Evolutionary conservation across 2,888 invertebrate genomes (phyloP), one percentile per base, ranked within the genome.

Genomic region (Netelia fuscicornis): DNA sequence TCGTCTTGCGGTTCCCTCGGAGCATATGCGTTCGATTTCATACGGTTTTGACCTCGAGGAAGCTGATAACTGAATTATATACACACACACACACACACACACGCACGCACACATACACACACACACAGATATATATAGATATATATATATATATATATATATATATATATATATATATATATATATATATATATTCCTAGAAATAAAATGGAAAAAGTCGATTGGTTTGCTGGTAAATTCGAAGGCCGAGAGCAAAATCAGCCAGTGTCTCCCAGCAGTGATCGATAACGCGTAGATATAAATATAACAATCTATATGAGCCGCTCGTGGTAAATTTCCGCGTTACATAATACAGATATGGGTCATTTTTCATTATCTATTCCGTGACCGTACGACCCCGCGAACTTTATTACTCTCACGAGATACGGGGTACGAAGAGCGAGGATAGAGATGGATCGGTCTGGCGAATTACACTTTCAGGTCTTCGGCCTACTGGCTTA

Each of bases 11-110:
- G 58, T 23, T 13, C 52, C 11, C 60, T 67, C 20, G 2, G 42
- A 30, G 74, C 58, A 76, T 20, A 54, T 54, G 65, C 54, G 52
- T 64, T 23, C 62, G 68, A 75, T 68, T 81, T 62, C 68, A 42
- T 75, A 17, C 68, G 75, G 75, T 75, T 37, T 37, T 68, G 81
- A 75, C 54, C 62, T 67, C 75, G 25, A 8, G 9, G 9, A 13
- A 44, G 23, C 23, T 72, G 13, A 54, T 30, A 37, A 20, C 62
- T 54, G 54, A 64, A 44, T 75, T 42, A 75, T 58, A 75, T 44
- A 64, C 1, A 58, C 3, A 58, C 2, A n/a, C 1, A 58, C 20
- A 1, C 20, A 20, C 1, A 20, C 20, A 20, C 0, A 20, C 20
- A 20, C 1, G 1, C 20, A 20, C 0, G 1, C 1, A 20, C 20